phyloP scores from a whole-genome alignment of 2,113 vertebrate genomes.

The Odocoileus hemionus region DNA sequence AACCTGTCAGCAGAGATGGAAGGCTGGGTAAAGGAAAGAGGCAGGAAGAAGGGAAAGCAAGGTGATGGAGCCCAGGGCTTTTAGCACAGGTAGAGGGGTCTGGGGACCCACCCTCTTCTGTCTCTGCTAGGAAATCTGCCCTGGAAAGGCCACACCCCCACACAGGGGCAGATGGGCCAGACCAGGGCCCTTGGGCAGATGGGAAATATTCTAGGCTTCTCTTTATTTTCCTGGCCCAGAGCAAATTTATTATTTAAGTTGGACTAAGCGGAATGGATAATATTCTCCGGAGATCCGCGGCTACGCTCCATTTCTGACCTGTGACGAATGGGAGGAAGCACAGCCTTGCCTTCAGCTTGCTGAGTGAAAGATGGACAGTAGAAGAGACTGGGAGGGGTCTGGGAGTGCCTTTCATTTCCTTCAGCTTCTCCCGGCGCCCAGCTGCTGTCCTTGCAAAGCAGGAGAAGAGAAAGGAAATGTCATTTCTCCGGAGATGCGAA shows the following conservation, averaged over 20 bases:
- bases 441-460: not conserved
- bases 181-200: not conserved
- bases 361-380: not conserved
- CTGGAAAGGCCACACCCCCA: not conserved
- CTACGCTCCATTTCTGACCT: not conserved
- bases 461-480: constrained; percentile 52
- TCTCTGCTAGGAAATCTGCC: not conserved
- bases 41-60: not conserved
- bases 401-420: not conserved
- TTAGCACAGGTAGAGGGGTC: no score
- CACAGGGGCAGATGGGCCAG: not conserved
- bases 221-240: not conserved
- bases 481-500: constrained; percentile 64
- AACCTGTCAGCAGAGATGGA: not conserved
- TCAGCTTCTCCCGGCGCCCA: not conserved
- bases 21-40: not conserved
- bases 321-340: not conserved
- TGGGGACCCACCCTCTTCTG: not conserved
- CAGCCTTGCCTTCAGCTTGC: not conserved
- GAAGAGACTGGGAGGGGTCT: not conserved
- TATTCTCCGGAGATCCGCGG: not conserved
- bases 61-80: no score
- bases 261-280: not conserved
- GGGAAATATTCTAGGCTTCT: not conserved
- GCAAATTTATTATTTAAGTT: not conserved